A percentile compares a stretch with the other conserved stretches of the same genome.
phyloP scores from a whole-genome alignment of 2,113 vertebrate species.

The Toxostoma redivivum region DNA sequence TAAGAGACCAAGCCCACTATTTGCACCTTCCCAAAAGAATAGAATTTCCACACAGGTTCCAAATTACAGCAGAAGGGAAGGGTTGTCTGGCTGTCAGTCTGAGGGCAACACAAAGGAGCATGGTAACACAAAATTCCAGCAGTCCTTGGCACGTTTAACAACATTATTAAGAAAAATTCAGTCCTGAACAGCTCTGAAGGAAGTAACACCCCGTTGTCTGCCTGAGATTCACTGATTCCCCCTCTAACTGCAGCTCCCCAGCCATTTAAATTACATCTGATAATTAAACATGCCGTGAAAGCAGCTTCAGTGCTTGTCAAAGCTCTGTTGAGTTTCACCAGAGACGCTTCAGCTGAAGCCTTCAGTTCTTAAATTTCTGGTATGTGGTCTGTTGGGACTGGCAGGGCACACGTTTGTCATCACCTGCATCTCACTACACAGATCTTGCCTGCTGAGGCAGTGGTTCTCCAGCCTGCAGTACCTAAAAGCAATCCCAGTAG shows the following conservation, averaged over 20 bases:
- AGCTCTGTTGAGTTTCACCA: neutral
- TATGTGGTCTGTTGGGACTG: neutral
- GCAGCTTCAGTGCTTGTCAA: neutral
- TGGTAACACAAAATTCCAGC: neutral
- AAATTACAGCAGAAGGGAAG: neutral
- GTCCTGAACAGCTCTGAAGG: neutral
- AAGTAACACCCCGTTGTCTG: neutral
- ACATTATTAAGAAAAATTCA: neutral
- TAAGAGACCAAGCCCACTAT: neutral
- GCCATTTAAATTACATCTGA: neutral
- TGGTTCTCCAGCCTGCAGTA: neutral
- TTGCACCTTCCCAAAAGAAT: neutral
- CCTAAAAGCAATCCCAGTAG: neutral
- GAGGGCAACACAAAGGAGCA: neutral
- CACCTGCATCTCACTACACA: neutral
- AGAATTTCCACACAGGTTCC: neutral
- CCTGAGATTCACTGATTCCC: neutral
- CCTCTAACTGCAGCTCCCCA: neutral
- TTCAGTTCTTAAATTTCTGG: neutral
- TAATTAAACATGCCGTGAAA: neutral
- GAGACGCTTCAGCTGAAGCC: neutral
- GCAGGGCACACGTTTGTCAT: neutral
- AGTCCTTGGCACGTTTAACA: neutral
- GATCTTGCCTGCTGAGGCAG: neutral
- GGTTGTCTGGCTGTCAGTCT: neutral